Conservation (phyloP, 2,888 invertebrate genomes). For the Endotricha flammealis region DNA sequence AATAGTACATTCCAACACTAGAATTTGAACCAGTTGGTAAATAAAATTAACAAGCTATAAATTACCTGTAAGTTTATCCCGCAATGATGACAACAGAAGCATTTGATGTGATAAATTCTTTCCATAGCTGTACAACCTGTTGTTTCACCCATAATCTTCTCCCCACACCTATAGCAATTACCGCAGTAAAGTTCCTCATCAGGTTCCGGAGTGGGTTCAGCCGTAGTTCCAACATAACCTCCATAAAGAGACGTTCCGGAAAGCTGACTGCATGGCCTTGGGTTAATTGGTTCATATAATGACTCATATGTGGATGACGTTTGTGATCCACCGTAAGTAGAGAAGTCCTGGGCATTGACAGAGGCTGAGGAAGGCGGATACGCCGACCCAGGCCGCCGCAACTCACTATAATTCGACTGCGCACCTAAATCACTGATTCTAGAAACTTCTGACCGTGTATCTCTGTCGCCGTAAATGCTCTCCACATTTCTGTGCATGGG, state of each 20-base stretch:
- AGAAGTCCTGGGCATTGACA: slow-evolving; percentile 74
- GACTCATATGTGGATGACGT: slow-evolving; percentile 82
- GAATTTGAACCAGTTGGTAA: not conserved
- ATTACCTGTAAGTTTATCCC: slow-evolving; percentile 86
- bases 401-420: slow-evolving; percentile 81
- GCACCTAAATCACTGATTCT: slow-evolving; percentile 71
- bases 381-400: slow-evolving; percentile 78
- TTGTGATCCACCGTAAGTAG: slow-evolving; percentile 77
- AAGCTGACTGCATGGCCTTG: slow-evolving; percentile 78
- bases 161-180: slow-evolving; percentile 94
- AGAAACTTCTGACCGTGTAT: slow-evolving; percentile 63
- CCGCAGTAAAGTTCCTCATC: slow-evolving; percentile 86
- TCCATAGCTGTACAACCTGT: slow-evolving; percentile 99
- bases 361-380: slow-evolving; percentile 73
- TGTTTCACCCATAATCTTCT: slow-evolving; percentile 95
- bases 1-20: no score
- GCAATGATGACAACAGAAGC: slow-evolving; percentile 96
- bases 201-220: slow-evolving; percentile 88
- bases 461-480: slow-evolving; percentile 66
- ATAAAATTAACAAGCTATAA: no score
- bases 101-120: slow-evolving; percentile 95
- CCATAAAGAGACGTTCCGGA: slow-evolving; percentile 80
- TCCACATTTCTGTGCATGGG: slow-evolving; percentile 72
- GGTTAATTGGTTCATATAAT: slow-evolving; percentile 81
- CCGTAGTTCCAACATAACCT: slow-evolving; percentile 83